Percentiles rank a stretch among this genome's conserved stretches.
phyloP scores from a whole-genome alignment of 2,888 invertebrate genomes.

The Branchellion lobata region DNA sequence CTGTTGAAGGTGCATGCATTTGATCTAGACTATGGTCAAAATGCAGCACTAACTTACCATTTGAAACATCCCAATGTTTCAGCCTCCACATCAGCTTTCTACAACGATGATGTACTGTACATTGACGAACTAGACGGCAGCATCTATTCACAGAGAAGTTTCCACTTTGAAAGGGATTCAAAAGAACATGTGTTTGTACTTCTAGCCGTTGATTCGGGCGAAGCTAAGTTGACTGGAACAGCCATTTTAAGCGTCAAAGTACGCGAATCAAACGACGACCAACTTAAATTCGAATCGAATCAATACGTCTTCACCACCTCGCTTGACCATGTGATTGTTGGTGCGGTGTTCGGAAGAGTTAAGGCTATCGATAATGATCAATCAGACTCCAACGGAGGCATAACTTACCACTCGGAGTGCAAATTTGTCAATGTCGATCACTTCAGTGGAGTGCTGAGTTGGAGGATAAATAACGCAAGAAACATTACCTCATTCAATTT shows the following conservation, averaged over 20 bases:
- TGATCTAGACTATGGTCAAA: constrained; percentile 77
- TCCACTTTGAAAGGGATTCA: constrained; percentile 28
- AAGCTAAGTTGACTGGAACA: constrained; percentile 30
- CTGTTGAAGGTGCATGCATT: constrained; percentile 72
- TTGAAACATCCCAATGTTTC: constrained; percentile 65
- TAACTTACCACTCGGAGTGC: constrained; percentile 7
- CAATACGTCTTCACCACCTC: constrained; percentile 14
- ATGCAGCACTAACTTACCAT: constrained; percentile 80
- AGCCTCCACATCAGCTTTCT: neutral
- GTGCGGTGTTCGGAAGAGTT: constrained; percentile 11
- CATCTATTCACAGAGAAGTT: constrained; percentile 6
- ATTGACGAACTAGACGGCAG: constrained; percentile 32
- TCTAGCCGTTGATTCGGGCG: constrained; percentile 31
- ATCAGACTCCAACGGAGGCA: neutral
- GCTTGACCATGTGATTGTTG: neutral
- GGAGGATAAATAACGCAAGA: neutral
- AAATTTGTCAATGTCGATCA: constrained; percentile 7
- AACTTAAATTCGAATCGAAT: neutral
- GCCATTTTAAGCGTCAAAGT: constrained; percentile 24
- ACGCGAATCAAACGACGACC: constrained; percentile 21
- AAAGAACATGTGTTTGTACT: neutral
- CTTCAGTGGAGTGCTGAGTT: constrained; percentile 15
- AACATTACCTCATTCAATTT: neutral
- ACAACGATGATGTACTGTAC: neutral
- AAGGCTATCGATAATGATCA: constrained; percentile 15